phyloP scores from a whole-genome alignment of 2,888 invertebrate species.

The Pristionchus exspectatus region DNA sequence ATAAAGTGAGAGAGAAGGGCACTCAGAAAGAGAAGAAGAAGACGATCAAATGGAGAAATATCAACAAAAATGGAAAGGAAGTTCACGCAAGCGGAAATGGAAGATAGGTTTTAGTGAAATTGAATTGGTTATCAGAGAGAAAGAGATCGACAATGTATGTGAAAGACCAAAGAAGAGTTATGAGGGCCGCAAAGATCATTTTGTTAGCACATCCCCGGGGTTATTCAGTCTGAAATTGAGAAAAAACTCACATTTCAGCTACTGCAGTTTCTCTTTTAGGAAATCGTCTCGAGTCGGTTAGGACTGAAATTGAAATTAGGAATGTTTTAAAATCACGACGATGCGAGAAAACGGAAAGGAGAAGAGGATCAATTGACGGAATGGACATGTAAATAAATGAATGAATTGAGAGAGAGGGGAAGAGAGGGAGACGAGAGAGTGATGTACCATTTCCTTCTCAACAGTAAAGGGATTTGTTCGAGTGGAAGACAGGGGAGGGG shows the following conservation, averaged over 20 bases:
- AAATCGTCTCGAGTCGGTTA: not conserved
- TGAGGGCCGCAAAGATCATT: not conserved
- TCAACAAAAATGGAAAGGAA: not conserved
- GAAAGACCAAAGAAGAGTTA: slow-evolving; percentile 20
- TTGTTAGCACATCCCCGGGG: slow-evolving; percentile 19
- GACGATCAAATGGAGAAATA: not conserved
- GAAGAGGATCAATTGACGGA: slow-evolving; percentile 12
- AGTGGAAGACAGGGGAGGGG: not conserved
- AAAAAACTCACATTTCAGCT: slow-evolving; percentile 17
- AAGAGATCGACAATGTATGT: not conserved
- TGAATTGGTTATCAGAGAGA: slow-evolving; percentile 12
- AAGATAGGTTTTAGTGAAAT: slow-evolving; percentile 33
- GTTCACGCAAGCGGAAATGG: not conserved
- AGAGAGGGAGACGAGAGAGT: not conserved
- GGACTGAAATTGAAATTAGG: not conserved
- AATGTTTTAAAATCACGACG: not conserved
- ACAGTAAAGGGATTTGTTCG: slow-evolving; percentile 22
- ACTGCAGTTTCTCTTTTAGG: not conserved
- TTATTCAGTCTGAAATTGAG: not conserved
- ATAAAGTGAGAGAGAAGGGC: slow-evolving; percentile 8
- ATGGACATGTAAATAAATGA: not conserved
- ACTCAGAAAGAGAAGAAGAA: not conserved
- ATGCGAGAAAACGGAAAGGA: not conserved
- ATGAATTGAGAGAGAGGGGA: not conserved
- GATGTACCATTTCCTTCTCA: not conserved